These are phyloP conservation scores for Heliocidaris tuberculata DNA, from an alignment of 35 echinoderm and acorn worm genomes.

Conservation along the genomic window DNA sequence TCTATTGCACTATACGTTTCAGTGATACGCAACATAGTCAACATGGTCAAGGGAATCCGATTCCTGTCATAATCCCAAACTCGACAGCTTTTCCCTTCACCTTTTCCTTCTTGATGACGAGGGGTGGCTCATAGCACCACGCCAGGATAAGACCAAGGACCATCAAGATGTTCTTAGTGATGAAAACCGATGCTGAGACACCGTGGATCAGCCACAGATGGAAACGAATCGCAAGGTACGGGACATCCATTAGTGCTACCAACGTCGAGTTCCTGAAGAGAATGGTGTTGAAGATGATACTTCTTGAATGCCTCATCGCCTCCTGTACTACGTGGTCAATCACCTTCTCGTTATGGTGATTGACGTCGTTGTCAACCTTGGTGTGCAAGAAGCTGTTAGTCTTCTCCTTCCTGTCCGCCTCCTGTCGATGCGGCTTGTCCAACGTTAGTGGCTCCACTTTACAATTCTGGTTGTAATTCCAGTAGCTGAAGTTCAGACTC, in stretches of 20 bases:
- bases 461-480: constrained; percentile 31
- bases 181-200: constrained; percentile 64
- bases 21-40: not conserved
- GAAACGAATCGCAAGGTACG: constrained; percentile 79
- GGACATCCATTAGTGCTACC: constrained; percentile 68
- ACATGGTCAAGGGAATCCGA: constrained; percentile 26
- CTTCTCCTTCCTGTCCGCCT: not conserved
- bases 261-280: constrained; percentile 67
- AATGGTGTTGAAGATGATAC: constrained; percentile 22
- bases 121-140: constrained; percentile 57
- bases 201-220: constrained; percentile 71
- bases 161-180: constrained; percentile 90
- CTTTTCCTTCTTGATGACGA: constrained; percentile 44
- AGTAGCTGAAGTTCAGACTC: constrained; percentile 42
- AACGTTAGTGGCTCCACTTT: not conserved
- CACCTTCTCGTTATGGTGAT: not conserved
- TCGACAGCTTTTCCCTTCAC: constrained; percentile 55
- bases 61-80: constrained; percentile 65
- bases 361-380: not conserved
- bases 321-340: not conserved
- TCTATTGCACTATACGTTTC: not conserved
- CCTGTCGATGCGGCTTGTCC: not conserved
- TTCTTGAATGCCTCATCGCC: constrained; percentile 14
- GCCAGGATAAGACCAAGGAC: constrained; percentile 60
- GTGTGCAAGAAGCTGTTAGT: not conserved